phyloP scores from a whole-genome alignment of 2,888 invertebrate species.

The Oscheius sp. region DNA sequence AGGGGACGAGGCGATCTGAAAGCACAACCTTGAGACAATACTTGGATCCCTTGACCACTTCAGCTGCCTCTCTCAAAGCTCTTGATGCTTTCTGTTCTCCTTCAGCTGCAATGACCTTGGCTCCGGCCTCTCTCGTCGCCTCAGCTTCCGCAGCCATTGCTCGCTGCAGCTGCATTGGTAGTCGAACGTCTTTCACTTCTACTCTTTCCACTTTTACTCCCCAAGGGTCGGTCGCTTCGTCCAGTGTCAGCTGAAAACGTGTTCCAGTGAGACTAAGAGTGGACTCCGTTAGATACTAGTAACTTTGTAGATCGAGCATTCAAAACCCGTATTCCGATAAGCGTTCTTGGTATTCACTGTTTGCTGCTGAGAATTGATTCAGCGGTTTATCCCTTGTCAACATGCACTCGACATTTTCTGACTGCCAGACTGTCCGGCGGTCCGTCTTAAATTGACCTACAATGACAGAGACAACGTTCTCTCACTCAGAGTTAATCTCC shows the following conservation, averaged over 20 bases:
- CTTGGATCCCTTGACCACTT: slow-evolving; percentile 77
- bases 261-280: no score
- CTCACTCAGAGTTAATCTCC: no score
- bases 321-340: no score
- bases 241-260: slow-evolving; percentile 62
- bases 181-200: slow-evolving; percentile 81
- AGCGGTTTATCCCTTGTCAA: no score
- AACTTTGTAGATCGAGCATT: no score
- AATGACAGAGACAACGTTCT: no score
- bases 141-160: slow-evolving; percentile 70
- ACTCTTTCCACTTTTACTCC: slow-evolving; percentile 83
- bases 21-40: not conserved
- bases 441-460: no score
- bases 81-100: slow-evolving; percentile 81
- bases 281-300: no score
- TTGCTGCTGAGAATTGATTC: no score
- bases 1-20: slow-evolving; percentile 82
- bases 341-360: no score
- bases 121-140: slow-evolving; percentile 66
- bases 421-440: no score
- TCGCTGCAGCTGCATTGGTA: slow-evolving; percentile 64
- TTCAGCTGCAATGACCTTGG: slow-evolving; percentile 77
- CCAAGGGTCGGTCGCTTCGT: slow-evolving; percentile 76
- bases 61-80: slow-evolving; percentile 86
- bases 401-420: no score